Conservation (phyloP, 2,888 invertebrate genomes). For the Euplagia quadripunctaria region DNA sequence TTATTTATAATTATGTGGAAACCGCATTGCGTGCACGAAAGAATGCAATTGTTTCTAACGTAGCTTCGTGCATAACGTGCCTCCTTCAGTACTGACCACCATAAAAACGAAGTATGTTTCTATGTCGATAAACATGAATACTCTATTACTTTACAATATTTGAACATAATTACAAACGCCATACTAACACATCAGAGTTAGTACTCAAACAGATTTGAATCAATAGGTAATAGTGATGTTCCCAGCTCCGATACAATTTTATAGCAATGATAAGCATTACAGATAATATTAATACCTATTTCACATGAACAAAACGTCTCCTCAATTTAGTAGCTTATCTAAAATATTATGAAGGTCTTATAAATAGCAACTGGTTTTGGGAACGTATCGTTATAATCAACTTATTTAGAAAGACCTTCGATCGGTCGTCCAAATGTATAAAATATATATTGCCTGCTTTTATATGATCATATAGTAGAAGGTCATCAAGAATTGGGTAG, state of each 20-base stretch:
- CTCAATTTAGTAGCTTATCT: slow-evolving; percentile 54
- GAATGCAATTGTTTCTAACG: background rate
- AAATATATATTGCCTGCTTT: slow-evolving; percentile 10
- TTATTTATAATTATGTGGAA: background rate
- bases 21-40: background rate
- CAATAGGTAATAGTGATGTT: slow-evolving; percentile 40
- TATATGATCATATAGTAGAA: background rate
- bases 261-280: slow-evolving; percentile 39
- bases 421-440: slow-evolving; percentile 50
- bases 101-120: background rate
- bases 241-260: slow-evolving; percentile 39
- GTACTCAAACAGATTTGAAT: slow-evolving; percentile 35
- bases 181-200: slow-evolving; percentile 15
- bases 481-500: slow-evolving; percentile 41
- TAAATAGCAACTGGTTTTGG: slow-evolving; percentile 60
- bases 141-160: background rate
- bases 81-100: background rate
- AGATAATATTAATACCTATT: slow-evolving; percentile 43
- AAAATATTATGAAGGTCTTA: slow-evolving; percentile 58
- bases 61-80: background rate
- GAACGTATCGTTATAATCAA: slow-evolving; percentile 55
- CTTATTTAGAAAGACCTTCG: slow-evolving; percentile 55
- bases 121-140: background rate
- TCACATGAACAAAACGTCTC: slow-evolving; percentile 46
- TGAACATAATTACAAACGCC: slow-evolving; percentile 14